Conservation (phyloP, 2,888 invertebrate species). For the Diaphora mendica region DNA sequence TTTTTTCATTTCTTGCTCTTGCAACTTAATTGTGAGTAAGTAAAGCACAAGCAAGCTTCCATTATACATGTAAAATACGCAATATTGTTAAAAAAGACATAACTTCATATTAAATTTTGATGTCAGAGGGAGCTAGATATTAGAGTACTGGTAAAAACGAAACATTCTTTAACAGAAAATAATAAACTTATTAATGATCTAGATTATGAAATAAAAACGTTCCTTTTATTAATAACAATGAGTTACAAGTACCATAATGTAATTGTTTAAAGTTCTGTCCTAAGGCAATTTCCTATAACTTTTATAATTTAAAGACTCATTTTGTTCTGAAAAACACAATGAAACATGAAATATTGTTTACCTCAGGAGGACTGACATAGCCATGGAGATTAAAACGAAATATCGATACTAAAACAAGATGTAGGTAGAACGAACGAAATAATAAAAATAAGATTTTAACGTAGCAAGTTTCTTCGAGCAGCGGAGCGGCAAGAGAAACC, state of each 20-base stretch:
- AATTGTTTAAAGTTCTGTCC: neutral
- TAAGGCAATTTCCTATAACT: neutral
- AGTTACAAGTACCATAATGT: neutral
- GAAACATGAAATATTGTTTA: slow-evolving; percentile 34
- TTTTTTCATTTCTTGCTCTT: too few relatives aligned
- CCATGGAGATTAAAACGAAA: slow-evolving; percentile 76
- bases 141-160: neutral
- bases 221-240: neutral
- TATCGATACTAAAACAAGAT: slow-evolving; percentile 72
- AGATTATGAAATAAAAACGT: neutral
- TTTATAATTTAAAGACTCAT: neutral
- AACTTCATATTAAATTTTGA: too few relatives aligned
- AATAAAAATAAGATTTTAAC: slow-evolving; percentile 82
- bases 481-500: slow-evolving; percentile 81
- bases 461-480: slow-evolving; percentile 81
- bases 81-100: too few relatives aligned
- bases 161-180: neutral
- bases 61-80: too few relatives aligned
- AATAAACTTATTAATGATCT: neutral
- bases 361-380: slow-evolving; percentile 43
- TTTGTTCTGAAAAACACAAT: neutral
- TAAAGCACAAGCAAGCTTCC: too few relatives aligned
- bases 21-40: too few relatives aligned
- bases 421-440: slow-evolving; percentile 74
- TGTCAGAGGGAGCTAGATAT: neutral